phyloP scores from a whole-genome alignment of 2,113 vertebrate genomes.

The Bagarius yarrelli region DNA sequence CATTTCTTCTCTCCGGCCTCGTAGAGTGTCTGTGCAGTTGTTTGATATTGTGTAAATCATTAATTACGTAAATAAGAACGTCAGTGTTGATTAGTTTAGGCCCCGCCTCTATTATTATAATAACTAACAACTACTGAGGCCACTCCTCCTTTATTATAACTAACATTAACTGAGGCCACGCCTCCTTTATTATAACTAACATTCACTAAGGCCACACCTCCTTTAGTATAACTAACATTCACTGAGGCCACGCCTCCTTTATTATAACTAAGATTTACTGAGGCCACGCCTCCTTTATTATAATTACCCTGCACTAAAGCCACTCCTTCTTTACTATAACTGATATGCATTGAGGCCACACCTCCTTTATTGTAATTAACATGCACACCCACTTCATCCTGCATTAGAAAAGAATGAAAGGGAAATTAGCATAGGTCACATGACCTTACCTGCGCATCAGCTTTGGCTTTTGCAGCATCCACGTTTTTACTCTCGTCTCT shows the following conservation, averaged over 20 bases:
- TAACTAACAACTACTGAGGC: not conserved
- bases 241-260: not conserved
- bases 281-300: not conserved
- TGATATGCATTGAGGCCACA: no score
- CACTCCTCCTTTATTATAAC: not conserved
- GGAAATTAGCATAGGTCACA: not conserved
- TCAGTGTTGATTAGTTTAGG: not conserved
- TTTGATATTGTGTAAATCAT: no score
- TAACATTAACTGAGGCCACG: not conserved
- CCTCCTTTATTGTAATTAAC: no score
- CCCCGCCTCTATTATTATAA: not conserved
- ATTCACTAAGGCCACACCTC: not conserved
- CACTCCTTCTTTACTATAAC: no score
- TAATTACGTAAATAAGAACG: no score
- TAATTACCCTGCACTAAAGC: not conserved
- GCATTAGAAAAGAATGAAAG: not conserved
- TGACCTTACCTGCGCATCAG: conserved; percentile 73
- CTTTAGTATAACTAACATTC: not conserved
- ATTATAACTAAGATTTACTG: not conserved
- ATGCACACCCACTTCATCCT: not conserved
- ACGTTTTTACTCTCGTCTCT: conserved; percentile 72
- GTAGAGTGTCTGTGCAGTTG: conserved; percentile 69
- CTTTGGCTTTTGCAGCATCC: conserved; percentile 74
- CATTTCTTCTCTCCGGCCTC: conserved; percentile 82
- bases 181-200: not conserved